Conservation (phyloP, 2,888 invertebrate species). For the Lampropteryx suffumata region DNA sequence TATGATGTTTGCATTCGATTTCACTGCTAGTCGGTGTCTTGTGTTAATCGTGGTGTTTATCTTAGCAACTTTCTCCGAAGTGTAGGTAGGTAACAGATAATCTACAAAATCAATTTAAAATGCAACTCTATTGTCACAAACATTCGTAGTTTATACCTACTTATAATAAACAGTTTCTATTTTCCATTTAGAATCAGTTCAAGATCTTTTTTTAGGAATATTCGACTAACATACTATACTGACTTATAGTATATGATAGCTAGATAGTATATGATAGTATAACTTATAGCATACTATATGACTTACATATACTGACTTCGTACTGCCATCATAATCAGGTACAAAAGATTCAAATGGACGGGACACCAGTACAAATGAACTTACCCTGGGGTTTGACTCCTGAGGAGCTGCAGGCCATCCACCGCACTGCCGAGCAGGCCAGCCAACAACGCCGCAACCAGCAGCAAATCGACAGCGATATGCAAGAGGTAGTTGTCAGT, state of each 20-base stretch:
- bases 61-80: slow-evolving; percentile 28
- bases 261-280: no score
- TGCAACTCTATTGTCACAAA: no score
- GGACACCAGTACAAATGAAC: slow-evolving; percentile 62
- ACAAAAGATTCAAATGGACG: slow-evolving; percentile 72
- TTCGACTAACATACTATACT: no score
- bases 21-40: slow-evolving; percentile 21
- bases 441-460: slow-evolving; percentile 63
- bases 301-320: background rate
- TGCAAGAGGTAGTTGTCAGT: slow-evolving; percentile 68
- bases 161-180: no score
- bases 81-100: slow-evolving; percentile 15
- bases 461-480: slow-evolving; percentile 72
- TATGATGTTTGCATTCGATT: slow-evolving; percentile 28
- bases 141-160: no score
- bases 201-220: no score
- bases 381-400: slow-evolving; percentile 74
- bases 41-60: no score
- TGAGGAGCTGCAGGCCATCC: slow-evolving; percentile 71
- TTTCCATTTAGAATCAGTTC: no score
- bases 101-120: background rate
- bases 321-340: slow-evolving; percentile 41
- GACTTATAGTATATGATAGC: no score
- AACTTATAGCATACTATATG: no score
- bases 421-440: slow-evolving; percentile 71